Percentiles rank a stretch among this genome's conserved stretches.
Evolutionary conservation across 1,140 invertebrate genomes (phyloP).

Genomic region (Drosophila rufa): DNA sequence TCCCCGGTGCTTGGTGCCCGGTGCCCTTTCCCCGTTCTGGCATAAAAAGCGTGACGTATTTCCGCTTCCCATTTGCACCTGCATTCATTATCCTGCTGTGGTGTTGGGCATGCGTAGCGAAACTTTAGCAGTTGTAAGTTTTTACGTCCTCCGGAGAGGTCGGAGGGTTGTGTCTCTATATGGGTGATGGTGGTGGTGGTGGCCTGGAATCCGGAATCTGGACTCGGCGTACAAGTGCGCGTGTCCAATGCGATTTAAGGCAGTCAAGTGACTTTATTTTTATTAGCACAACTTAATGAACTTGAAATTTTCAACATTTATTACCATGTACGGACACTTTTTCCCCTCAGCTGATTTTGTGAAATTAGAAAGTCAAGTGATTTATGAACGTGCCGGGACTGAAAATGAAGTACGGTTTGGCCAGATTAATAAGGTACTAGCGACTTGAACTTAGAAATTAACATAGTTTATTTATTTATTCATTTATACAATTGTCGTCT

Average conservation of each 20-base stretch:
- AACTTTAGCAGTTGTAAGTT: slow-evolving; percentile 72
- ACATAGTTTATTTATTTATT: not conserved
- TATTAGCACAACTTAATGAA: slow-evolving; percentile 84
- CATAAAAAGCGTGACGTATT: slow-evolving; percentile 78
- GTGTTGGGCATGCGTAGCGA: slow-evolving; percentile 64
- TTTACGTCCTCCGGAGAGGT: slow-evolving; percentile 41
- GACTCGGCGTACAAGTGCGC: slow-evolving; percentile 66
- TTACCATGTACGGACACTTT: slow-evolving; percentile 46
- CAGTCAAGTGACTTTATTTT: slow-evolving; percentile 82
- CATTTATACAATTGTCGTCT: too few species aligned
- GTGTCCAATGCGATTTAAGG: slow-evolving; percentile 76
- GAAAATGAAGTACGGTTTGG: slow-evolving; percentile 33
- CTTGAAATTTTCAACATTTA: slow-evolving; percentile 80
- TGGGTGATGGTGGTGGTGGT: slow-evolving; percentile 5
- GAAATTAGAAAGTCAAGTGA: slow-evolving; percentile 79
- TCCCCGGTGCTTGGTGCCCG: slow-evolving; percentile 41
- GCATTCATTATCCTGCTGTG: slow-evolving; percentile 76
- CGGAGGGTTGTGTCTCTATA: slow-evolving; percentile 22
- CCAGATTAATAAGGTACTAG: not conserved
- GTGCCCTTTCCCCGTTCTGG: slow-evolving; percentile 1
- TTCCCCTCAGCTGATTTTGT: slow-evolving; percentile 26
- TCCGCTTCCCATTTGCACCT: slow-evolving; percentile 81
- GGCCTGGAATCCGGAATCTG: slow-evolving; percentile 16
- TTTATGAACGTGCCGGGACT: slow-evolving; percentile 71
- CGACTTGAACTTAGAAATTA: too few species aligned